These are phyloP conservation scores for Aphodius sticticus DNA, from an alignment of 2,888 invertebrate species.

Conservation along the genomic window DNA sequence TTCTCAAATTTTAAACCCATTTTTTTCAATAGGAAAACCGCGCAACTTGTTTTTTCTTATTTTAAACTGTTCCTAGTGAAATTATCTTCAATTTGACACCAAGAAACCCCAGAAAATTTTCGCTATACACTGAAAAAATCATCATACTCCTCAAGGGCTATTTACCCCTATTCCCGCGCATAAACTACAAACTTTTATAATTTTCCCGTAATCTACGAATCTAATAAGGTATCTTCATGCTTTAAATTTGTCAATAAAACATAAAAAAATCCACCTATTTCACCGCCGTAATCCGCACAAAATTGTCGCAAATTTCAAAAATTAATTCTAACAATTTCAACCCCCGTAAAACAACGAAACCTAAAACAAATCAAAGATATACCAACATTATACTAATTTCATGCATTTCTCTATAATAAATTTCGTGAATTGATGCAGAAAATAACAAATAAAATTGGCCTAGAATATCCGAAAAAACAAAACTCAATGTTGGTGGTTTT, in stretches of 20 bases:
- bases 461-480: not conserved
- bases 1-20: constrained; percentile 7
- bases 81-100: not conserved
- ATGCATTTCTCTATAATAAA: not conserved
- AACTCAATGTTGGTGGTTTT: not conserved
- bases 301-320: constrained; percentile 13
- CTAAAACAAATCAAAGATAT: not conserved
- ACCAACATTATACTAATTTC: not conserved
- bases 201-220: not conserved
- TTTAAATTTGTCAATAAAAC: not conserved
- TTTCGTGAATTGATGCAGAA: not conserved
- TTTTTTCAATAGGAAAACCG: constrained; percentile 9
- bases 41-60: constrained; percentile 5
- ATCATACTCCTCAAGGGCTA: not conserved
- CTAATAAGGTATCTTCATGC: not conserved
- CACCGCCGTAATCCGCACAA: not conserved
- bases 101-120: not conserved
- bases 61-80: not conserved
- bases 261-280: not conserved
- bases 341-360: not conserved
- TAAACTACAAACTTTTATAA: constrained; percentile 13
- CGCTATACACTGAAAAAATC: not conserved
- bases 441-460: not conserved
- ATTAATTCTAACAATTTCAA: not conserved
- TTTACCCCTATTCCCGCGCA: not conserved